Evolutionary conservation across 2,888 invertebrate species (phyloP).

Genomic region (Mesorhabditis belari): DNA sequence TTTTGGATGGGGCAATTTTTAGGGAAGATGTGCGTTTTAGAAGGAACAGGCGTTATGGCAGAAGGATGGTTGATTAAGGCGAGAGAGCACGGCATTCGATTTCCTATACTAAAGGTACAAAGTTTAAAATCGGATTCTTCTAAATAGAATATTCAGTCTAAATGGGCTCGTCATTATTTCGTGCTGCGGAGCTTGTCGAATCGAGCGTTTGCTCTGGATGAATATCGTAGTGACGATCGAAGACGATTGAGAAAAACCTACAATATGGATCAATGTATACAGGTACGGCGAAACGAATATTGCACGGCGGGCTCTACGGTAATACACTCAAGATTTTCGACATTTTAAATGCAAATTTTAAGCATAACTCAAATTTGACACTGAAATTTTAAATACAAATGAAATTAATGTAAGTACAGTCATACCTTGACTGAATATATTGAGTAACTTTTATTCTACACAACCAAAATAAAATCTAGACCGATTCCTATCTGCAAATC

Average conservation of each 20-base stretch:
- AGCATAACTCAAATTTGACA: too few relatives aligned
- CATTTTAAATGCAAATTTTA: too few relatives aligned
- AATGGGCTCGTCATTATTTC: conserved; percentile 6
- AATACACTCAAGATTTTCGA: too few relatives aligned
- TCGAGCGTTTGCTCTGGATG: not conserved
- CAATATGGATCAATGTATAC: conserved; percentile 1
- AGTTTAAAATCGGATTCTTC: not conserved
- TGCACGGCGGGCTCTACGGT: too few relatives aligned
- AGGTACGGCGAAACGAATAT: too few relatives aligned
- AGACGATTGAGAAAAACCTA: conserved; percentile 1
- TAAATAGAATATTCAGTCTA: not conserved
- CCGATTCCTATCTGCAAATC: conserved; percentile 2
- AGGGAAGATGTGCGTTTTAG: too few relatives aligned
- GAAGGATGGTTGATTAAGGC: conserved; percentile 5
- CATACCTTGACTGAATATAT: too few relatives aligned
- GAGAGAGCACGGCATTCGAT: conserved; percentile 4
- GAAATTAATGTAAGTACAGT: too few relatives aligned
- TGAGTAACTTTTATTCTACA: too few relatives aligned
- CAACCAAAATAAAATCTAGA: too few relatives aligned
- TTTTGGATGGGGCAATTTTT: too few relatives aligned
- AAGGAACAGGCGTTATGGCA: not conserved
- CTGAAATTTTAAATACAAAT: too few relatives aligned
- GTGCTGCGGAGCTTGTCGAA: not conserved
- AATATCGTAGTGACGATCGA: conserved; percentile 2
- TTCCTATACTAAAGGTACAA: conserved; percentile 4